A percentile compares a stretch with the other conserved stretches of the same genome.
Conservation (phyloP, 2,888 invertebrate genomes). For the Lathronympha strigana region DNA sequence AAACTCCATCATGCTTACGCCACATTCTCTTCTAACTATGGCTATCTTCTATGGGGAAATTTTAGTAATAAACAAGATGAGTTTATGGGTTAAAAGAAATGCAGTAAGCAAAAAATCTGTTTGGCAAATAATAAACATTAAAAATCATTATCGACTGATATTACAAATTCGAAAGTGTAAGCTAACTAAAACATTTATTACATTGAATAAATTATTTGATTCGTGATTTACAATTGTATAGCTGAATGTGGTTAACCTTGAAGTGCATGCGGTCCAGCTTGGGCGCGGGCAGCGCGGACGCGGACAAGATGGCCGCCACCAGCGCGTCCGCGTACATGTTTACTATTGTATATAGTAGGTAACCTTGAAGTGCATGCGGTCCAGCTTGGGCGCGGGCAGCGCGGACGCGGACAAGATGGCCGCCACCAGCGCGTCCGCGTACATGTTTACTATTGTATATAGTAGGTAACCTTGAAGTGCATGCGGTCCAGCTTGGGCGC, state of each 20-base stretch:
- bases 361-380: constrained; percentile 95
- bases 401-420: constrained; percentile 90
- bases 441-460: constrained; percentile 43
- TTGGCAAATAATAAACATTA: too few species aligned
- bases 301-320: constrained; percentile 93
- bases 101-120: too few species aligned
- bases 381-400: constrained; percentile 87
- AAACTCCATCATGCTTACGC: neutral
- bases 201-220: too few species aligned
- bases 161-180: too few species aligned
- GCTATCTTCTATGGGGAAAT: too few species aligned
- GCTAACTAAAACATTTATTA: too few species aligned
- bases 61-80: too few species aligned
- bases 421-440: constrained; percentile 88
- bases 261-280: constrained; percentile 96
- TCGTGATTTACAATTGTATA: too few species aligned
- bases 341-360: constrained; percentile 42
- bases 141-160: too few species aligned
- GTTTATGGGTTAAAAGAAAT: too few species aligned
- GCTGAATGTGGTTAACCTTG: constrained; percentile 81
- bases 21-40: too few species aligned
- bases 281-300: constrained; percentile 75
- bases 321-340: constrained; percentile 82
- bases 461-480: constrained; percentile 90
- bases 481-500: constrained; percentile 91